Percentiles rank a stretch among this genome's conserved stretches.
phyloP scores from a whole-genome alignment of 2,888 invertebrate genomes.

The Pammene aurita region DNA sequence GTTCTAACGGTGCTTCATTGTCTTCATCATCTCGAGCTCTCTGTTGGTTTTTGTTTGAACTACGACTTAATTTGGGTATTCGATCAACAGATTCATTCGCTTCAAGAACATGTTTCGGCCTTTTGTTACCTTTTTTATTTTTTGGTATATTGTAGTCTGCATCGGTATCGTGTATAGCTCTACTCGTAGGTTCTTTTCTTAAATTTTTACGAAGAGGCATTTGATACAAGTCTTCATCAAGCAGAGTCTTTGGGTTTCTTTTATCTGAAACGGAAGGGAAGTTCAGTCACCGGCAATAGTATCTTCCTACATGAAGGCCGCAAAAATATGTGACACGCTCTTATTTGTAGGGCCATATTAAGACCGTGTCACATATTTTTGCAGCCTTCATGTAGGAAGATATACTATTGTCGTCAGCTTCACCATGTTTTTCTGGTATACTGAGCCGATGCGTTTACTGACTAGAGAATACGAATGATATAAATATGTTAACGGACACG shows the following conservation, averaged over 20 bases:
- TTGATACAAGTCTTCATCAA: slow-evolving; percentile 53
- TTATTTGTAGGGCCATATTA: too few relatives aligned
- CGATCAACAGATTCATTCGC: slow-evolving; percentile 45
- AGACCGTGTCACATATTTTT: too few relatives aligned
- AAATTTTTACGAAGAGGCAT: slow-evolving; percentile 51
- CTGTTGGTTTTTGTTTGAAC: slow-evolving; percentile 47
- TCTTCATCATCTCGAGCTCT: slow-evolving; percentile 47
- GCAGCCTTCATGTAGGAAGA: too few relatives aligned
- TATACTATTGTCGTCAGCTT: too few relatives aligned
- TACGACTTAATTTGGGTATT: slow-evolving; percentile 45
- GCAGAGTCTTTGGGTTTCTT: slow-evolving; percentile 50
- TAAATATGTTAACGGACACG: too few relatives aligned
- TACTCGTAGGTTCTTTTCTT: slow-evolving; percentile 44
- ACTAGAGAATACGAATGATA: too few relatives aligned
- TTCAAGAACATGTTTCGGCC: slow-evolving; percentile 50
- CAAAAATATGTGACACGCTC: too few relatives aligned
- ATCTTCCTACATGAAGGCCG: too few relatives aligned
- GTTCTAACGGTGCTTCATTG: slow-evolving; percentile 36
- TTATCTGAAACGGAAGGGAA: slow-evolving; percentile 50
- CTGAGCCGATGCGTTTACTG: too few relatives aligned
- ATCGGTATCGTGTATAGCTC: slow-evolving; percentile 40
- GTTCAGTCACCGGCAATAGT: too few relatives aligned
- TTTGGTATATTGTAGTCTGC: slow-evolving; percentile 49
- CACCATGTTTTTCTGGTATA: too few relatives aligned
- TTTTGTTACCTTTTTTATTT: slow-evolving; percentile 48